Evolutionary conservation across 2,888 invertebrate genomes (phyloP), one percentile per base, ranked within the genome.

Genomic region (Pyralis farinalis): DNA sequence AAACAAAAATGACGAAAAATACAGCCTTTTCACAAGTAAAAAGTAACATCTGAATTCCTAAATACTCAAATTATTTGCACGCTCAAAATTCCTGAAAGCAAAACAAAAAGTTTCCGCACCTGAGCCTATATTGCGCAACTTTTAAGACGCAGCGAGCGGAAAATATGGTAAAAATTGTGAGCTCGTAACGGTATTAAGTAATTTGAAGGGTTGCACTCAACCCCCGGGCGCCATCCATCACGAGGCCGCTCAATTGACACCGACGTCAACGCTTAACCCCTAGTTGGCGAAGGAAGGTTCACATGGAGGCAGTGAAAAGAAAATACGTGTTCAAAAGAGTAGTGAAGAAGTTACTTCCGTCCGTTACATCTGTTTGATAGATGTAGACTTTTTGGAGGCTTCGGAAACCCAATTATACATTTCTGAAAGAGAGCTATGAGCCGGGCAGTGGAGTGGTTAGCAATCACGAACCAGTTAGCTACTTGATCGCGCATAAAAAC

Each of bases 211-310:
- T 67, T 63, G 63, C 66, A 69, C 66, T 56, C 60, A 58, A 64
- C 72, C 69, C 61, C 58, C 53, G 55, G 63, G 55, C 58, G 56
- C 62, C 80, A 87, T 87, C 84, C 76, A 85, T 86, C 87, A 87
- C 71, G 46, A 47, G 52, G 70, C 64, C 68, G 67, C 76, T 80
- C 83, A 76, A 84, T 83, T 85, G 84, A 87, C 83, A 80, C 64
- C 63, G 66, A 71, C 74, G 79, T 83, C 81, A 79, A 75, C 83
- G 78, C 74, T 83, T 84, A 85, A 82, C 81, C 81, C 70, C 63
- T 54, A 51, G 48, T 46, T 50, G 47, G 41, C 51, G 53, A 60
- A 49, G 51, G 49, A 55, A 37, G 74, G 59, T 44, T 70, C 63
- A 82, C 76, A 85, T 83, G 73, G 47, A 33, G 40, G 16, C 16